A percentile compares a stretch with the other conserved stretches of the same genome.
phyloP scores from a whole-genome alignment of 2,113 vertebrate genomes.

The Antechinus stuartii region DNA sequence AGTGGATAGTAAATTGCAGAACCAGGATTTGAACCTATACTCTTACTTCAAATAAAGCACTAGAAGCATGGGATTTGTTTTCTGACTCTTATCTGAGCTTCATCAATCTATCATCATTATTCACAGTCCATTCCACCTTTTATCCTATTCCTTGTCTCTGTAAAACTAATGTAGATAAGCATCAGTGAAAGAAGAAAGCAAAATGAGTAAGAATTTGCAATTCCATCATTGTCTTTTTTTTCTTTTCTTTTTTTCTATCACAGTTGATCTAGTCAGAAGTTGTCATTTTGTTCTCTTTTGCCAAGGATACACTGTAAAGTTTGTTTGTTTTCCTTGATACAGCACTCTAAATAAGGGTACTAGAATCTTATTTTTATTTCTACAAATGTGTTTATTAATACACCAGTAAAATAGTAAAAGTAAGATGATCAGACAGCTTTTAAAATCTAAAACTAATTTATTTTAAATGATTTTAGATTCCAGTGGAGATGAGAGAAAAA shows the following conservation, averaged over 20 bases:
- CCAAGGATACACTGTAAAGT: background rate
- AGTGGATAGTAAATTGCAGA: background rate
- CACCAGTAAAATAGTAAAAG: background rate
- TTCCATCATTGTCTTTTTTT: background rate
- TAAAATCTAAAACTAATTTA: background rate
- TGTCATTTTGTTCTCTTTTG: background rate
- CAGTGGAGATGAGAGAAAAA: background rate
- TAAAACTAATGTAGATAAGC: background rate
- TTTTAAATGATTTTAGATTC: background rate
- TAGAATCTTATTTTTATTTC: background rate
- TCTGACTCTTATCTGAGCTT: background rate
- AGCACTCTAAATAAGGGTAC: background rate
- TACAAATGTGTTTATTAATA: background rate
- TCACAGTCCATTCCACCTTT: background rate
- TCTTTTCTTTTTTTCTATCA: background rate
- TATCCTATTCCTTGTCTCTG: background rate
- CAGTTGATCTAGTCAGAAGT: background rate
- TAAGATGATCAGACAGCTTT: background rate
- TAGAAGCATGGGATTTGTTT: background rate
- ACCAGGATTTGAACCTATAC: background rate
- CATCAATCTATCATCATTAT: background rate
- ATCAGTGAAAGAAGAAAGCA: background rate
- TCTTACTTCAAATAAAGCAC: background rate
- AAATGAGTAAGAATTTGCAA: background rate
- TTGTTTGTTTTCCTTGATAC: background rate